A percentile compares a stretch with the other conserved stretches of the same genome.
phyloP scores from a whole-genome alignment of 2,797 vertebrate genomes.

The Hybognathus amarus region DNA sequence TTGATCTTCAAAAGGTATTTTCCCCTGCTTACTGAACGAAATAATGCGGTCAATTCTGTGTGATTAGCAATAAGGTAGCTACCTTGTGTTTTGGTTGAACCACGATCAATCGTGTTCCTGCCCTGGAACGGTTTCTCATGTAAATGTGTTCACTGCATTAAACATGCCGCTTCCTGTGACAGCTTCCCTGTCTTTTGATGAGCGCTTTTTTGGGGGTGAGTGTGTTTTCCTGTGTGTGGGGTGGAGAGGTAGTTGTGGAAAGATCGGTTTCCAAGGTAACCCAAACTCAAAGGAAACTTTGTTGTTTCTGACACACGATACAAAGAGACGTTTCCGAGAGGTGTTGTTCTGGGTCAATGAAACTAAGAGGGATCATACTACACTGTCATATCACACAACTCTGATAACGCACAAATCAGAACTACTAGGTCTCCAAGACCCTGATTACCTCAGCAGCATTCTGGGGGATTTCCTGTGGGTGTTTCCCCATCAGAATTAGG shows the following conservation, averaged over 20 bases:
- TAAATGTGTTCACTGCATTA: constrained; percentile 52
- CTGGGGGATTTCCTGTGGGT: constrained; percentile 79
- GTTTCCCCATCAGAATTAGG: constrained; percentile 78
- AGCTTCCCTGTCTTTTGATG: constrained; percentile 51
- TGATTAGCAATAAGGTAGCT: constrained; percentile 33
- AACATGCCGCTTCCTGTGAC: constrained; percentile 53
- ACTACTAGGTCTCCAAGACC: constrained; percentile 50
- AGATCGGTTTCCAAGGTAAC: constrained; percentile 52
- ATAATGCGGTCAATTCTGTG: constrained; percentile 32
- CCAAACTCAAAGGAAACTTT: constrained; percentile 54
- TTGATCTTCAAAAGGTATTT: constrained; percentile 56
- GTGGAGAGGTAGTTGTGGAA: constrained; percentile 40
- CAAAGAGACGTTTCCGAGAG: constrained; percentile 37
- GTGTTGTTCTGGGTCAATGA: constrained; percentile 51
- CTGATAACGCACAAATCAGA: constrained; percentile 42
- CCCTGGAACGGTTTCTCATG: constrained; percentile 48
- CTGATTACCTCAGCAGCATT: constrained; percentile 70
- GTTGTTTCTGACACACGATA: constrained; percentile 40
- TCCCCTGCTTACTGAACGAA: constrained; percentile 40
- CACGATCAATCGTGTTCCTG: constrained; percentile 38
- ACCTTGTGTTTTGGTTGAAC: constrained; percentile 56
- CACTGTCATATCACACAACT: constrained; percentile 26
- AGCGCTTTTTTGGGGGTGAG: constrained; percentile 14
- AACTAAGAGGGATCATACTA: constrained; percentile 29
- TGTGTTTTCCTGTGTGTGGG: constrained; percentile 45